A percentile compares a stretch with the other conserved stretches of the same genome.
These are phyloP conservation scores for Ceratina australensis DNA, from an alignment of 1,140 invertebrate genomes.

Conservation along the genomic window DNA sequence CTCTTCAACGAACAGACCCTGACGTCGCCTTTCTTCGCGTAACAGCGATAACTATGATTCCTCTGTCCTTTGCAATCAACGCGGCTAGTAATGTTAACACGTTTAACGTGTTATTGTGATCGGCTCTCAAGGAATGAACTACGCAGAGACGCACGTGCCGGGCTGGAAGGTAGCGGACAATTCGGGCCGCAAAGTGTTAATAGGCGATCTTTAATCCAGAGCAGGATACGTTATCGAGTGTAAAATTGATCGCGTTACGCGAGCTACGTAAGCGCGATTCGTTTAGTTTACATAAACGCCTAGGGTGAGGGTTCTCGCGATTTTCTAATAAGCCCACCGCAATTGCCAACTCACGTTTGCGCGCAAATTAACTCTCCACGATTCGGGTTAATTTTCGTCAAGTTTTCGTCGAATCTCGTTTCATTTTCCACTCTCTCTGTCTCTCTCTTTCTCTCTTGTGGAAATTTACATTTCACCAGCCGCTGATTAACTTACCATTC, in stretches of 20 bases:
- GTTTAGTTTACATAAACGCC: constrained; percentile 8
- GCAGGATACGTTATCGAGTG: neutral
- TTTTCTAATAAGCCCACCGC: neutral
- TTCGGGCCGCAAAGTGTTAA: too few relatives aligned
- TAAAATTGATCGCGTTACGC: neutral
- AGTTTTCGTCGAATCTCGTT: neutral
- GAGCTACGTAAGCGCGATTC: neutral
- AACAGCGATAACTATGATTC: too few relatives aligned
- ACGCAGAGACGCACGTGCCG: too few relatives aligned
- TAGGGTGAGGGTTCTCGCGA: neutral
- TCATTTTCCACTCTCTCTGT: neutral
- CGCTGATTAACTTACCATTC: too few relatives aligned
- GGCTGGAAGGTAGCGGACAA: too few relatives aligned
- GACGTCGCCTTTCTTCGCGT: neutral
- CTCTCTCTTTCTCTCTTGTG: too few relatives aligned
- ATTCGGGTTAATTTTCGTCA: neutral
- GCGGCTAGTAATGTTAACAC: too few relatives aligned
- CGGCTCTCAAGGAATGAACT: too few relatives aligned
- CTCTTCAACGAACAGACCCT: neutral
- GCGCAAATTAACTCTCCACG: constrained; percentile 16
- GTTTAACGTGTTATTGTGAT: too few relatives aligned
- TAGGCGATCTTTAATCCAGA: too few relatives aligned
- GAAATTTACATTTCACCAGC: too few relatives aligned
- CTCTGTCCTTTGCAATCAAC: neutral
- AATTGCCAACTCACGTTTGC: constrained; percentile 1